phyloP scores from a whole-genome alignment of 2,888 invertebrate genomes.

The Sarcophaga carnaria region DNA sequence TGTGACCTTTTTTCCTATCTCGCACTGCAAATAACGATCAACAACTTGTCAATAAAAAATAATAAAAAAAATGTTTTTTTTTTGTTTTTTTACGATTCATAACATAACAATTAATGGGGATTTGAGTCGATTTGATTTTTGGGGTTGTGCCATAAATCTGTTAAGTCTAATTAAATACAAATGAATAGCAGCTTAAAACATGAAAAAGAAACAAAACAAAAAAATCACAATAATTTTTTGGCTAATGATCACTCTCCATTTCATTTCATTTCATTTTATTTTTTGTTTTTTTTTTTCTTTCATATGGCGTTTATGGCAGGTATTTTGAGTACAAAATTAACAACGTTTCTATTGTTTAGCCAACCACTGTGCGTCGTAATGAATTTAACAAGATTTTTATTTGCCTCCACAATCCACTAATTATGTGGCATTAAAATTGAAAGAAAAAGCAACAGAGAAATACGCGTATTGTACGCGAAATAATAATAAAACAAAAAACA shows the following conservation, averaged over 20 bases:
- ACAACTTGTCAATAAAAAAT: no score
- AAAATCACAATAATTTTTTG: background rate
- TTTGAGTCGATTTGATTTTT: no score
- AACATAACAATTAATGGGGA: no score
- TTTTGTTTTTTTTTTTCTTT: no score
- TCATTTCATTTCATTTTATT: background rate
- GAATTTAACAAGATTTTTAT: constrained; percentile 50
- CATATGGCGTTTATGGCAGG: no score
- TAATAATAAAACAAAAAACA: constrained; percentile 7
- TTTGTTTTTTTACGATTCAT: no score
- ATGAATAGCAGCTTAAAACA: background rate
- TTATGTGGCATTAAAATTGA: constrained; percentile 27
- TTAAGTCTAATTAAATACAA: background rate
- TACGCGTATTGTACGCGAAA: background rate
- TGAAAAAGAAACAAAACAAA: background rate
- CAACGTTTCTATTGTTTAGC: background rate
- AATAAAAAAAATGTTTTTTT: no score
- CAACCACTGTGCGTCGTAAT: background rate
- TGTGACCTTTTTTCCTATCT: no score
- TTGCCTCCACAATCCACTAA: constrained; percentile 29
- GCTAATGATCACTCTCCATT: constrained; percentile 5
- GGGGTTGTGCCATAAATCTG: background rate
- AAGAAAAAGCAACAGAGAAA: no score
- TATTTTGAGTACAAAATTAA: no score
- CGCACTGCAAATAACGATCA: no score